Percentiles rank a stretch among this genome's conserved stretches.
These are phyloP conservation scores for Aplocera efformata DNA, from an alignment of 2,888 invertebrate genomes.

Conservation along the genomic window DNA sequence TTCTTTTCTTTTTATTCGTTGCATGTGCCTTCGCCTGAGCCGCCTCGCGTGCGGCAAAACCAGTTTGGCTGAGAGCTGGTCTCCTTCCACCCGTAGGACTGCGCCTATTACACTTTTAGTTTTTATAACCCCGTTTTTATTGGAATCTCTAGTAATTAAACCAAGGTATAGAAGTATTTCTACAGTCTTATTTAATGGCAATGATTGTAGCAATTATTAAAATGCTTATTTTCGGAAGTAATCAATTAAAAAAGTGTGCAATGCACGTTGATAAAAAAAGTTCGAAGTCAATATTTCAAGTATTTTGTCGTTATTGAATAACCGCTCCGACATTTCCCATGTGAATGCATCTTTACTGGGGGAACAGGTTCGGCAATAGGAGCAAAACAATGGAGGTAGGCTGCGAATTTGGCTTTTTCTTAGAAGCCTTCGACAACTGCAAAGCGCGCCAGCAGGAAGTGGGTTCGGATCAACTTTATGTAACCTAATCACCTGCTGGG, in stretches of 20 bases:
- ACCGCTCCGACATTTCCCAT: slow-evolving; percentile 25
- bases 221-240: slow-evolving; percentile 11
- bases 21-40: slow-evolving; percentile 69
- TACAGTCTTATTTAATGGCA: slow-evolving; percentile 30
- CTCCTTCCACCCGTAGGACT: slow-evolving; percentile 63
- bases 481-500: slow-evolving; percentile 78
- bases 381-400: slow-evolving; percentile 62
- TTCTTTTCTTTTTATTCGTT: slow-evolving; percentile 76
- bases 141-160: slow-evolving; percentile 45
- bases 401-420: slow-evolving; percentile 71
- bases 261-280: neutral
- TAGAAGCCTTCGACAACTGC: slow-evolving; percentile 74
- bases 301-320: slow-evolving; percentile 7
- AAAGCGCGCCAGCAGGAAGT: slow-evolving; percentile 76
- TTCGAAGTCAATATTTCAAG: slow-evolving; percentile 1
- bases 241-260: slow-evolving; percentile 6
- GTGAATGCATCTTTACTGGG: slow-evolving; percentile 44
- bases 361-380: slow-evolving; percentile 57
- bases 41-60: slow-evolving; percentile 75
- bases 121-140: slow-evolving; percentile 52
- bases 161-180: slow-evolving; percentile 33
- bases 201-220: slow-evolving; percentile 29
- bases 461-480: slow-evolving; percentile 76
- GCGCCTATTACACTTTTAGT: slow-evolving; percentile 57
- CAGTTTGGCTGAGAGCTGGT: slow-evolving; percentile 61